A percentile compares a stretch with the other conserved stretches of the same genome.
phyloP scores from a whole-genome alignment of 1,140 invertebrate genomes.

The Chironomus striatipennis region DNA sequence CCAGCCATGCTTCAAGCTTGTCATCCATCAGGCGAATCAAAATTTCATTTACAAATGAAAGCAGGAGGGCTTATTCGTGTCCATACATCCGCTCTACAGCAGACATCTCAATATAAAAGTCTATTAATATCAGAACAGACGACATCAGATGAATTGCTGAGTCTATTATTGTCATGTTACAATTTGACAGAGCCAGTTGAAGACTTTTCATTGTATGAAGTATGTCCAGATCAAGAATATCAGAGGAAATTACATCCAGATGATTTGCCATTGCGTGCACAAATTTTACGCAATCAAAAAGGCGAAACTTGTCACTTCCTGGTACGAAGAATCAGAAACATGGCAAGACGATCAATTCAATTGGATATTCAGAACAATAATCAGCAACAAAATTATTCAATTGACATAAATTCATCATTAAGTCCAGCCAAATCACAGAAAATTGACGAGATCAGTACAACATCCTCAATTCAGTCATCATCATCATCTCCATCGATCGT shows the following conservation, averaged over 20 bases:
- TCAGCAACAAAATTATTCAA: background rate
- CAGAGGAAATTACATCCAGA: slow-evolving; percentile 79
- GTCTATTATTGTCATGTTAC: slow-evolving; percentile 77
- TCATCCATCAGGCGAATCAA: slow-evolving; percentile 83
- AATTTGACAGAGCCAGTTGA: slow-evolving; percentile 72
- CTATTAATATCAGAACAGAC: slow-evolving; percentile 80
- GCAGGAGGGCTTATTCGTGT: slow-evolving; percentile 81
- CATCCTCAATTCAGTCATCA: background rate
- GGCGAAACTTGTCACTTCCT: slow-evolving; percentile 62
- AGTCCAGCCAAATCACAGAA: background rate
- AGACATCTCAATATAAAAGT: slow-evolving; percentile 87
- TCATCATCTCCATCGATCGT: background rate
- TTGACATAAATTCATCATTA: background rate
- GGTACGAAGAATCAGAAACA: slow-evolving; percentile 66
- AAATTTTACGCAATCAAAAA: slow-evolving; percentile 59
- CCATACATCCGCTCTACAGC: slow-evolving; percentile 81
- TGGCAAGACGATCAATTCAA: slow-evolving; percentile 37
- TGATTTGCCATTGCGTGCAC: slow-evolving; percentile 74
- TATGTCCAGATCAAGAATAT: slow-evolving; percentile 53
- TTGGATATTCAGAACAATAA: slow-evolving; percentile 2
- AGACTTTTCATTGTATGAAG: slow-evolving; percentile 81
- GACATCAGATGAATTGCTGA: slow-evolving; percentile 80
- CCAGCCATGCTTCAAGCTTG: slow-evolving; percentile 83
- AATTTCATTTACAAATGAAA: slow-evolving; percentile 76
- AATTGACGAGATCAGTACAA: background rate